Conservation (phyloP, 2,797 vertebrate genomes). For the Antrozous pallidus region DNA sequence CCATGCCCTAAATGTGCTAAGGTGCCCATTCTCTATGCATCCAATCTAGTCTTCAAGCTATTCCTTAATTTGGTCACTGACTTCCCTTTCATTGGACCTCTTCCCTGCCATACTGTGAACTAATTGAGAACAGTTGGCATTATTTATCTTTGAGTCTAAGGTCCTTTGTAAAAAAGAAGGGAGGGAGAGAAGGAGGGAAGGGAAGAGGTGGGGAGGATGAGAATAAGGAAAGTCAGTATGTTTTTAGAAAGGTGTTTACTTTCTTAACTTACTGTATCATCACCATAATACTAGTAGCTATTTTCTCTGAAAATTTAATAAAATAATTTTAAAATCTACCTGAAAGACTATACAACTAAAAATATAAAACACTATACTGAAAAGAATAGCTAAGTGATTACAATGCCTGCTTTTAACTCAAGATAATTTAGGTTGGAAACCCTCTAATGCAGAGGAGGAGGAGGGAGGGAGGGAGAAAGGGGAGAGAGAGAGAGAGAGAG, state of each 20-base stretch:
- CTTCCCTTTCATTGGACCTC: neutral
- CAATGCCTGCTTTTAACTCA: neutral
- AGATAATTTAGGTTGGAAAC: neutral
- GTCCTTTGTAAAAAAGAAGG: neutral
- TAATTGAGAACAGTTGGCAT: neutral
- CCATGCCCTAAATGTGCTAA: neutral
- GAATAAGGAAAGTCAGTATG: neutral
- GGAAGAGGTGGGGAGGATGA: neutral
- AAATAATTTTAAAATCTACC: neutral
- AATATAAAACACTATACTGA: neutral
- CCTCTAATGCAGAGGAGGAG: neutral
- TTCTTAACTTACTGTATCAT: neutral
- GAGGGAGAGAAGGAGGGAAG: neutral
- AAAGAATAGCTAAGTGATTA: conserved; percentile 15
- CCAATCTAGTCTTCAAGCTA: neutral
- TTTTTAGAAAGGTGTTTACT: neutral
- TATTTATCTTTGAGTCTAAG: neutral
- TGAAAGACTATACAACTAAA: neutral
- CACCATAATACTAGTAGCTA: neutral
- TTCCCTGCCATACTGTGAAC: neutral
- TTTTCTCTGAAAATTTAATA: neutral
- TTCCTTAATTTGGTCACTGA: neutral
- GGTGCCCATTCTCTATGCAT: neutral
- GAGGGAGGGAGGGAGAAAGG: too few species aligned
- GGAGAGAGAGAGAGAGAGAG: too few species aligned